These are phyloP conservation scores for Pelecanus crispus DNA, from an alignment of 2,113 vertebrate genomes.

Conservation along the genomic window DNA sequence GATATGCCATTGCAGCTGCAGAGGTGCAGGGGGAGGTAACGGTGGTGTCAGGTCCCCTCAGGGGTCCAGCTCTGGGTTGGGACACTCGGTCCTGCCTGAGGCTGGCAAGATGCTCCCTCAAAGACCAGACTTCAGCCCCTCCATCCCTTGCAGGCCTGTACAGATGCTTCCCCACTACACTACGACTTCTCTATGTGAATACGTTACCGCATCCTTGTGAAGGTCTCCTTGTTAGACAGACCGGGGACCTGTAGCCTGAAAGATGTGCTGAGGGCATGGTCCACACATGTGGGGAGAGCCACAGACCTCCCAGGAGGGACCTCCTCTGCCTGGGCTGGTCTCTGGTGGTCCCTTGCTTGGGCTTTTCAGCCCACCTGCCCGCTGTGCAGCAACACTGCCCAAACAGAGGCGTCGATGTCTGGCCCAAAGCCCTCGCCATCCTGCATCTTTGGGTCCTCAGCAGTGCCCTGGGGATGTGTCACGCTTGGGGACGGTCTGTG, in stretches of 20 bases:
- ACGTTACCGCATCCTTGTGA: background rate
- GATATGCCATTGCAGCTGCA: conserved; percentile 82
- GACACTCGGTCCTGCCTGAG: background rate
- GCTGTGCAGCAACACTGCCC: background rate
- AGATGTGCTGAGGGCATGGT: background rate
- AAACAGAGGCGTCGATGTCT: background rate
- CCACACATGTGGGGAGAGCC: fast-evolving
- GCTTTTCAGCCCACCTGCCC: background rate
- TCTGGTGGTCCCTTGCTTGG: background rate
- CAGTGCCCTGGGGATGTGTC: background rate
- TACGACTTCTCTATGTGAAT: background rate
- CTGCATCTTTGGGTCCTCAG: fast-evolving
- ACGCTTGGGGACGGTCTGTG: fast-evolving
- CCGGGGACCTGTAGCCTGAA: background rate
- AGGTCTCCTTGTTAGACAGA: background rate
- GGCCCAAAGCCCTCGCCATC: background rate
- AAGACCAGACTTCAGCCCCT: background rate
- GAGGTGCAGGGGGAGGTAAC: conserved; percentile 91
- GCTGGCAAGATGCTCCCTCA: background rate
- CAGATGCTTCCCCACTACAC: background rate
- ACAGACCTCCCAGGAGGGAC: background rate
- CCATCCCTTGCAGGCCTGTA: background rate
- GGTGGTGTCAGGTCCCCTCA: background rate
- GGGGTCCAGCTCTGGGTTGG: background rate
- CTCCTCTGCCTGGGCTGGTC: background rate